Evolutionary conservation across 2,888 invertebrate genomes (phyloP), one percentile per base, ranked within the genome.

Genomic region (Agrypnus murinus): DNA sequence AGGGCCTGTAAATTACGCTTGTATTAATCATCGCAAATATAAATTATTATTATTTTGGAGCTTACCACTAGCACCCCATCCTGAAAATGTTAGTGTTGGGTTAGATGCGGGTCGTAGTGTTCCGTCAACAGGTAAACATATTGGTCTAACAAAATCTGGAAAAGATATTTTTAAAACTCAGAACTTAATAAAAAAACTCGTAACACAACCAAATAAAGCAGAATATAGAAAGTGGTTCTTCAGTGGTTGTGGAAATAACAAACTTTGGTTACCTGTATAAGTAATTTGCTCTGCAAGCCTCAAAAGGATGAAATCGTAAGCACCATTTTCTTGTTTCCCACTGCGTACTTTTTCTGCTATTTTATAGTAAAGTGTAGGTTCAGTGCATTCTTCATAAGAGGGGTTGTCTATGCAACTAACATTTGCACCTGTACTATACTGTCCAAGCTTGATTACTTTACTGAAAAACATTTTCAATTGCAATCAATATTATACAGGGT

Each of bases 141-240:
- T 71, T 9, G 71, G 71, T 43, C 66, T 53, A 34, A 71, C 17
- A 10, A 34, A 71, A 38, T 71, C 71, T 71, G 48, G 2, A 69
- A 65, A n/a, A n/a, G n/a, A n/a, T n/a, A n/a, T n/a, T n/a, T n/a
- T n/a, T n/a, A 15, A n/a, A n/a, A n/a, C n/a, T n/a, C n/a, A n/a
- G n/a, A n/a, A n/a, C n/a, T n/a, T n/a, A n/a, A n/a, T n/a, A n/a
- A n/a, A n/a, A n/a, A n/a, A n/a, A n/a, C n/a, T n/a, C n/a, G n/a
- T n/a, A n/a, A n/a, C n/a, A n/a, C n/a, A n/a, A n/a, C n/a, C n/a
- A n/a, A n/a, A n/a, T n/a, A n/a, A n/a, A n/a, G n/a, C n/a, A n/a
- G n/a, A n/a, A n/a, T n/a, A n/a, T n/a, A n/a, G n/a, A n/a, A n/a
- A n/a, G n/a, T n/a, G n/a, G n/a, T n/a, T n/a, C n/a, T n/a, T n/a